A percentile compares a stretch with the other conserved stretches of the same genome.
These are phyloP conservation scores for Alsophila aescularia DNA, from an alignment of 2,888 invertebrate species.

Conservation along the genomic window DNA sequence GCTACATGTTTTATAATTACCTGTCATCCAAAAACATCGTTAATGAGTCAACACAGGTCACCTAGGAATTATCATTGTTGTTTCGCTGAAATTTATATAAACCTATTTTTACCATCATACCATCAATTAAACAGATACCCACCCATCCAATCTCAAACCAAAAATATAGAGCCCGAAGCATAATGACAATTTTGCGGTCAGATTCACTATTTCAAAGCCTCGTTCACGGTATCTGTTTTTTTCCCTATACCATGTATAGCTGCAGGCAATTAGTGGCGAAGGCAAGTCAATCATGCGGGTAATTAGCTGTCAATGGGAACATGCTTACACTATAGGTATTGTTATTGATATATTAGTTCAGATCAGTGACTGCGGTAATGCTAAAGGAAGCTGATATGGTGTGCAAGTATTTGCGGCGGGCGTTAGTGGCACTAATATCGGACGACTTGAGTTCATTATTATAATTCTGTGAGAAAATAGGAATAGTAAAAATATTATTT, in stretches of 20 bases:
- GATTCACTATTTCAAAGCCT: constrained; percentile 34
- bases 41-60: no score
- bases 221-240: constrained; percentile 43
- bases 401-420: no score
- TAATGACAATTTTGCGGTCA: constrained; percentile 39
- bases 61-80: no score
- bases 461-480: no score
- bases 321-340: background rate
- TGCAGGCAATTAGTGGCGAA: constrained; percentile 63
- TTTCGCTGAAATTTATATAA: background rate
- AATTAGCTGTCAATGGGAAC: constrained; percentile 51
- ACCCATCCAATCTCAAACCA: background rate
- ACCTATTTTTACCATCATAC: background rate
- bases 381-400: background rate
- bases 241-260: constrained; percentile 49
- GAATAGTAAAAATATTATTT: no score
- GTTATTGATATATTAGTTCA: constrained; percentile 3
- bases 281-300: constrained; percentile 62
- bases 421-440: no score
- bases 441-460: no score
- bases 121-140: constrained; percentile 3
- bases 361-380: constrained; percentile 3
- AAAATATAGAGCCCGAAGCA: no score
- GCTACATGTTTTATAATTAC: no score
- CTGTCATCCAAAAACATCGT: no score